Evolutionary conservation across 2,888 invertebrate species (phyloP).

Genomic region (Liopterus haemorrhoidalis): DNA sequence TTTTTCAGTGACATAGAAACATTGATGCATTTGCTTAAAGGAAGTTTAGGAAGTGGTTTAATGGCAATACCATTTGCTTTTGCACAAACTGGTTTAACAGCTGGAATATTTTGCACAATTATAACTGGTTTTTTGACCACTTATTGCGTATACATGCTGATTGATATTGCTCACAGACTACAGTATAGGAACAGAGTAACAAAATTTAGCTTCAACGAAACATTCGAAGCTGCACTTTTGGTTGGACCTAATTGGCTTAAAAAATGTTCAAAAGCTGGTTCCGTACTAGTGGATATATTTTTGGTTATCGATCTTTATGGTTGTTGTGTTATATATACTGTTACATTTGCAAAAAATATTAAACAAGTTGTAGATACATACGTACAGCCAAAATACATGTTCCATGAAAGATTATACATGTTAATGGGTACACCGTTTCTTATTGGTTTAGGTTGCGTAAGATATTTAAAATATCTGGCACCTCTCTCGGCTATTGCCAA

Average conservation of each 20-base stretch:
- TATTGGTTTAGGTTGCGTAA: constrained; percentile 67
- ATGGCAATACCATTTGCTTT: constrained; percentile 87
- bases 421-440: constrained; percentile 61
- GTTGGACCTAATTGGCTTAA: constrained; percentile 68
- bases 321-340: constrained; percentile 96
- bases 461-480: constrained; percentile 81
- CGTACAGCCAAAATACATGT: constrained; percentile 47
- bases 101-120: constrained; percentile 83
- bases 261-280: constrained; percentile 66
- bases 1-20: constrained; percentile 74
- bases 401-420: constrained; percentile 59
- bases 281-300: constrained; percentile 73
- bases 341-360: constrained; percentile 84
- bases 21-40: constrained; percentile 84
- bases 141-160: constrained; percentile 92
- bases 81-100: constrained; percentile 81
- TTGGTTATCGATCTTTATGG: constrained; percentile 88
- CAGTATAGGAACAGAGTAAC: constrained; percentile 73
- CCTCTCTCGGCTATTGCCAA: constrained; percentile 95
- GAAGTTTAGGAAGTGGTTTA: constrained; percentile 89
- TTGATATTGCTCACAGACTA: constrained; percentile 75
- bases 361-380: constrained; percentile 67
- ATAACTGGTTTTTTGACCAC: constrained; percentile 84
- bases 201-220: constrained; percentile 82
- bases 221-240: constrained; percentile 82